These are phyloP conservation scores for Dendrolimus kikuchii DNA, from an alignment of 1,140 invertebrate genomes.

Conservation along the genomic window DNA sequence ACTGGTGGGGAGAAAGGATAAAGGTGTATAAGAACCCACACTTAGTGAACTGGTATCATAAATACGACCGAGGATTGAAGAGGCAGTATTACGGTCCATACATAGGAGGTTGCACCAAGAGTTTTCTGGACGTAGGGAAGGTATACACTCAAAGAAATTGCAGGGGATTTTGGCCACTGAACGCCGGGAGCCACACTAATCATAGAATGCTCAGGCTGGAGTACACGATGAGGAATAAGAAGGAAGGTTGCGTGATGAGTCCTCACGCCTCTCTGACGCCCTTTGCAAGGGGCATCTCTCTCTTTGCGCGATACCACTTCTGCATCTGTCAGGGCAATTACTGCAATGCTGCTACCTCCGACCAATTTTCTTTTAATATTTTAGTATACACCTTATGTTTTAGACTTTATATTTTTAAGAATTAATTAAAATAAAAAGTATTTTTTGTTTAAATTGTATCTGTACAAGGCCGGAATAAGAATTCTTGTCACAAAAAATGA, in stretches of 20 bases:
- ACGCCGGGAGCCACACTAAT: constrained; percentile 15
- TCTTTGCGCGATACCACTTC: constrained; percentile 37
- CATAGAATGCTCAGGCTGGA: constrained; percentile 25
- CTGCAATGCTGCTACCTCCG: constrained; percentile 22
- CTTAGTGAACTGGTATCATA: neutral
- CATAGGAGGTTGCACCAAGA: constrained; percentile 28
- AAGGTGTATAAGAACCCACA: neutral
- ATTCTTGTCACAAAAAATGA: no score
- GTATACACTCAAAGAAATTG: constrained; percentile 30
- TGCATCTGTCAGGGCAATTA: constrained; percentile 31
- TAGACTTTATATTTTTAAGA: neutral
- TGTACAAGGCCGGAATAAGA: no score
- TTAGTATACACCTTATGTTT: neutral
- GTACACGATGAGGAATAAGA: constrained; percentile 12
- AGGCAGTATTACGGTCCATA: constrained; percentile 3
- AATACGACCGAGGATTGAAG: neutral
- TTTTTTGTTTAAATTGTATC: no score
- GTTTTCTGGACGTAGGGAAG: constrained; percentile 27
- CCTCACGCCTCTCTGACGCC: constrained; percentile 33
- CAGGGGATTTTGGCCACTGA: constrained; percentile 10
- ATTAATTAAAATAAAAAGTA: no score
- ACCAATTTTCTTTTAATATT: neutral
- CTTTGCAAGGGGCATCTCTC: constrained; percentile 28
- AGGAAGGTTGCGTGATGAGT: constrained; percentile 29
- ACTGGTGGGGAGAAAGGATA: neutral